Percentiles rank a stretch among this genome's conserved stretches.
Evolutionary conservation across 2,888 invertebrate genomes (phyloP).

Genomic region (Catocala fraxini): DNA sequence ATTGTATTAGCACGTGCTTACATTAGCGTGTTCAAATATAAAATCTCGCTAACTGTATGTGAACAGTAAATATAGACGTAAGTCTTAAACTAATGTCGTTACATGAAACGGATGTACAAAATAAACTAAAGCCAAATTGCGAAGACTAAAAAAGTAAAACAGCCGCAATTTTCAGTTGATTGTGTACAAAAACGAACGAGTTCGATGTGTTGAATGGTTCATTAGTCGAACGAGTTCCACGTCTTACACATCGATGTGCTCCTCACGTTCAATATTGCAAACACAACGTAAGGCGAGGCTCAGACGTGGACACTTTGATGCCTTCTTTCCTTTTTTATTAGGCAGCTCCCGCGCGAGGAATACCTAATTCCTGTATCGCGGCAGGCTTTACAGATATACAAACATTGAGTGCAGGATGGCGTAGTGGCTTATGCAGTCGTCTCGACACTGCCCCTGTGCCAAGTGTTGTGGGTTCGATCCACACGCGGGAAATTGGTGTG

Average conservation of each 20-base stretch:
- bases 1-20: too few relatives aligned
- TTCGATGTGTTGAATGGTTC: slow-evolving; percentile 50
- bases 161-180: slow-evolving; percentile 16
- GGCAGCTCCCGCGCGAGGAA: too few relatives aligned
- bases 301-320: too few relatives aligned
- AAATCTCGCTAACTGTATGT: not conserved
- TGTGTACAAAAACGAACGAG: slow-evolving; percentile 18
- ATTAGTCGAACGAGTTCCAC: slow-evolving; percentile 31
- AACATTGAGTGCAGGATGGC: too few relatives aligned
- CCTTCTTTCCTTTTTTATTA: too few relatives aligned
- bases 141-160: slow-evolving; percentile 29
- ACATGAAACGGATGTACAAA: slow-evolving; percentile 8
- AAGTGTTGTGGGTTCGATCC: too few relatives aligned
- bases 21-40: too few relatives aligned
- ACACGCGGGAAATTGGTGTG: too few relatives aligned
- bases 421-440: too few relatives aligned
- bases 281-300: slow-evolving; percentile 11
- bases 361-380: too few relatives aligned
- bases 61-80: not conserved
- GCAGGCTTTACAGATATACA: too few relatives aligned
- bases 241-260: slow-evolving; percentile 40
- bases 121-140: slow-evolving; percentile 15
- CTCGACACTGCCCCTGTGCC: too few relatives aligned
- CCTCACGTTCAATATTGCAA: slow-evolving; percentile 50
- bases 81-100: not conserved